Percentiles rank a stretch among this genome's conserved stretches.
Evolutionary conservation across 2,113 vertebrate genomes (phyloP).

Genomic region (Scatophagus argus): DNA sequence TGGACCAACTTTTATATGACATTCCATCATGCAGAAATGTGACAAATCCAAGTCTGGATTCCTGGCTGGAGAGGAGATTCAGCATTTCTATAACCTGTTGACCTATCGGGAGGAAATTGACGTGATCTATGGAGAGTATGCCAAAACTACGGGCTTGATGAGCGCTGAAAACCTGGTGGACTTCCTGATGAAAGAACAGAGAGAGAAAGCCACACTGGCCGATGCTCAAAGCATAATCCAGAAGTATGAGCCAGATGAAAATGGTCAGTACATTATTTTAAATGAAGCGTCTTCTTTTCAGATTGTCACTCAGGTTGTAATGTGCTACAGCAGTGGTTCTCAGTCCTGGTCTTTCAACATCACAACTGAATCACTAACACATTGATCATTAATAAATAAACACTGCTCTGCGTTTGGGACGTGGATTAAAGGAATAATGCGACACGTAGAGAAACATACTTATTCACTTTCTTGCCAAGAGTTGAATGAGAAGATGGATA

Average conservation of each 20-base stretch:
- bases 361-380: neutral
- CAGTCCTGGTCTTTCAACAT: neutral
- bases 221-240: slow-evolving; percentile 89
- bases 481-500: neutral
- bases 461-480: neutral
- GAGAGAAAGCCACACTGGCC: slow-evolving; percentile 80
- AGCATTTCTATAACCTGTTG: slow-evolving; percentile 91
- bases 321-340: neutral
- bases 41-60: slow-evolving; percentile 90
- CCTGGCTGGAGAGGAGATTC: slow-evolving; percentile 91
- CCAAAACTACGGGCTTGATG: slow-evolving; percentile 81
- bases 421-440: neutral
- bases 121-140: slow-evolving; percentile 84
- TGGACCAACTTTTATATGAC: neutral
- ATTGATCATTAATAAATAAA: neutral
- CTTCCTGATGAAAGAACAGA: slow-evolving; percentile 89
- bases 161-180: slow-evolving; percentile 85
- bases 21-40: slow-evolving; percentile 85
- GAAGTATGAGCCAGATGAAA: slow-evolving; percentile 89
- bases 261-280: slow-evolving; percentile 81
- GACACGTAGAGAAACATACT: neutral
- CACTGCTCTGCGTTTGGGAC: neutral
- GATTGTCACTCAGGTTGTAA: neutral
- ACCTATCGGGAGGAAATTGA: slow-evolving; percentile 91
- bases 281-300: neutral